Evolutionary conservation across 2,113 vertebrate species (phyloP).

Genomic region (Pampusana beccarii): DNA sequence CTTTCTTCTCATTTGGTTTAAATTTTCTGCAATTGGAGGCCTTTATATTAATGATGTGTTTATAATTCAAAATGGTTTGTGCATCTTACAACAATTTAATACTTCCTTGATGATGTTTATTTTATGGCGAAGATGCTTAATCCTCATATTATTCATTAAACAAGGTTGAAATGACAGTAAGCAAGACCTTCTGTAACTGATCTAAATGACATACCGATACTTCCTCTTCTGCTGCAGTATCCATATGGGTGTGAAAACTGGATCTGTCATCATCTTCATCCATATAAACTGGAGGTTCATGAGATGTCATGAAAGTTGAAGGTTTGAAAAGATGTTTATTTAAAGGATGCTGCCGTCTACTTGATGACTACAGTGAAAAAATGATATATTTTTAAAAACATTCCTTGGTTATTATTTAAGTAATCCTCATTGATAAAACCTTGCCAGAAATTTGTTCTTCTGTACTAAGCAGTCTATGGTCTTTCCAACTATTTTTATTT

Average conservation of each 20-base stretch:
- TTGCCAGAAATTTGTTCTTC: not conserved
- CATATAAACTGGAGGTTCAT: slow-evolving; percentile 98
- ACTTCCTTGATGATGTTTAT: not conserved
- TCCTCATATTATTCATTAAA: not conserved
- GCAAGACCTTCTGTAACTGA: not conserved
- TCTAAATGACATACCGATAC: slow-evolving; percentile 76
- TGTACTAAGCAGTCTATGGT: not conserved
- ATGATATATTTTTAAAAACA: slow-evolving; percentile 38
- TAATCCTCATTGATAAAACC: not conserved
- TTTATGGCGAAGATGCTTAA: not conserved
- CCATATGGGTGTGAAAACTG: slow-evolving; percentile 85
- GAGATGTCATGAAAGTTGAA: slow-evolving; percentile 98
- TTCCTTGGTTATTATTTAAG: not conserved
- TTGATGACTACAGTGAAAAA: slow-evolving; percentile 84
- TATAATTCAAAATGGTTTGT: not conserved
- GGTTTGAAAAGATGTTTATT: slow-evolving; percentile 98
- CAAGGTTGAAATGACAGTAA: not conserved
- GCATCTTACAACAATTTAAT: not conserved
- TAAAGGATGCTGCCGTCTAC: slow-evolving; percentile 93
- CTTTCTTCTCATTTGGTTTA: not conserved
- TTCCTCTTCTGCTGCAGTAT: slow-evolving; percentile 86
- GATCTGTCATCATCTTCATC: slow-evolving; percentile 94
- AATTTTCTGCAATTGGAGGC: not conserved
- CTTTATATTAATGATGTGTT: not conserved
- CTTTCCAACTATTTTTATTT: not conserved